Percentiles rank a stretch among this genome's conserved stretches.
phyloP scores from a whole-genome alignment of 2,113 vertebrate genomes.

The Pseudonaja textilis region DNA sequence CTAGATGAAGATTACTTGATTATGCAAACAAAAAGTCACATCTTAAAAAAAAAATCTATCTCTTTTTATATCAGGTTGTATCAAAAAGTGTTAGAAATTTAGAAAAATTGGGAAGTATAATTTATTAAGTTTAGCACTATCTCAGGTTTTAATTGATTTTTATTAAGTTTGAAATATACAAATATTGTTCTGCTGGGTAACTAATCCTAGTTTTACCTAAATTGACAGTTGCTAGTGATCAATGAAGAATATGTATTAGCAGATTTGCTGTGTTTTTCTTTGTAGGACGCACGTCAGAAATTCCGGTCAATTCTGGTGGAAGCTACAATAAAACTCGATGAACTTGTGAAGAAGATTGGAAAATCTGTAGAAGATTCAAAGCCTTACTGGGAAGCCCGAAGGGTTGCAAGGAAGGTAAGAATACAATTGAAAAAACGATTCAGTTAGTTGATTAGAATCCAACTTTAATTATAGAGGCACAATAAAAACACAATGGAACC shows the following conservation, averaged over 20 bases:
- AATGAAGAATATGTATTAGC: background rate
- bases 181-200: background rate
- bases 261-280: background rate
- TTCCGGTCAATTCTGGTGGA: constrained; percentile 92
- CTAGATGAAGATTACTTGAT: background rate
- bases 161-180: background rate
- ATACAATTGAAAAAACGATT: background rate
- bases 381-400: constrained; percentile 95
- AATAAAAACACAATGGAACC: background rate
- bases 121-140: background rate
- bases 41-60: background rate
- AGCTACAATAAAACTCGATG: constrained; percentile 90
- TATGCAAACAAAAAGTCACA: background rate
- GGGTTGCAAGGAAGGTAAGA: constrained; percentile 88
- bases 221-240: background rate
- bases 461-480: background rate
- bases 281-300: constrained; percentile 89
- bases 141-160: background rate
- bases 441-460: background rate
- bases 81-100: background rate
- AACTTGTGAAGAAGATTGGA: constrained; percentile 92
- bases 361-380: constrained; percentile 96
- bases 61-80: background rate
- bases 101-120: background rate
- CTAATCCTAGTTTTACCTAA: background rate